Conservation (phyloP, 1,140 invertebrate species). For the Platyscapa corneri region DNA sequence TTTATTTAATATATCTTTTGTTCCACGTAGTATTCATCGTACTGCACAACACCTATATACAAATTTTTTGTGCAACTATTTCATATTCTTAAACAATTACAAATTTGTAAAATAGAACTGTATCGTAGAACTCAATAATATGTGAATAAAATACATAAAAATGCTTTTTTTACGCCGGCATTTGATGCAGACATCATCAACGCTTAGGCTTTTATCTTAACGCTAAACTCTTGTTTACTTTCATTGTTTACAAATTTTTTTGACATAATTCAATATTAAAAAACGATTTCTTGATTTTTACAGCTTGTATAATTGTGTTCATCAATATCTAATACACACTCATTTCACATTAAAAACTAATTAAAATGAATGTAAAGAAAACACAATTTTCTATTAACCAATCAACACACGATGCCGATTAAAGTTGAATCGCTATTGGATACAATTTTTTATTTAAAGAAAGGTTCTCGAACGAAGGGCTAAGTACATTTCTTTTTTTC, state of each 20-base stretch:
- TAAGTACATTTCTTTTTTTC: neutral
- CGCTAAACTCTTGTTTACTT: neutral
- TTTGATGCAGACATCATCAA: neutral
- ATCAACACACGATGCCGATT: neutral
- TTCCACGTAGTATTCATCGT: too few relatives aligned
- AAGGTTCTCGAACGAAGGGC: conserved; percentile 3
- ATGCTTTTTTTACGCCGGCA: neutral
- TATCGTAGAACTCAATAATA: too few relatives aligned
- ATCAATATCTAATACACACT: neutral
- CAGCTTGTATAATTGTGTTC: neutral
- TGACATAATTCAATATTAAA: neutral
- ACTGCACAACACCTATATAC: too few relatives aligned
- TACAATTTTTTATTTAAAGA: neutral
- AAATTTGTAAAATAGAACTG: too few relatives aligned
- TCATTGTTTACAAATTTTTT: neutral
- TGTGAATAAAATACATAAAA: neutral
- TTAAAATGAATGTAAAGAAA: neutral
- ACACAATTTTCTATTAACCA: neutral
- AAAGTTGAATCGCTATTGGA: conserved; percentile 3
- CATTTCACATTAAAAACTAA: too few relatives aligned
- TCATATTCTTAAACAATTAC: neutral
- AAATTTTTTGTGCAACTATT: too few relatives aligned
- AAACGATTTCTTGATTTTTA: neutral
- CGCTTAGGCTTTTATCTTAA: neutral
- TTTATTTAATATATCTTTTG: too few relatives aligned